phyloP scores from a whole-genome alignment of 1,140 invertebrate species.

The Sipha flava region DNA sequence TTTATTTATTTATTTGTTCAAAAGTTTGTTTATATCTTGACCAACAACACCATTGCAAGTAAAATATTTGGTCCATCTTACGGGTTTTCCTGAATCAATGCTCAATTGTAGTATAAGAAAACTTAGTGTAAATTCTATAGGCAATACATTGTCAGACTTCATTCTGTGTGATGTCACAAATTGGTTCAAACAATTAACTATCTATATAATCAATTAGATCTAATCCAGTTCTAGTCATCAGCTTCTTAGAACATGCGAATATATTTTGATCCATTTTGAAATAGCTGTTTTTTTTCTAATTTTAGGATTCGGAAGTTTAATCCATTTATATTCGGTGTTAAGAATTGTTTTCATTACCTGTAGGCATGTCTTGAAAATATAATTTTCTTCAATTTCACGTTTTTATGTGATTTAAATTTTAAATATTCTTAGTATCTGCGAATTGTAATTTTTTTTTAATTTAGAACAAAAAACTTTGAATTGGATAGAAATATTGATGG shows the following conservation, averaged over 20 bases:
- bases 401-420: not conserved
- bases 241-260: slow-evolving; percentile 81
- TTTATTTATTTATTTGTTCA: slow-evolving; percentile 40
- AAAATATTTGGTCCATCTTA: slow-evolving; percentile 75
- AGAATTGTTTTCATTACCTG: slow-evolving; percentile 54
- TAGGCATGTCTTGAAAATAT: slow-evolving; percentile 53
- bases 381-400: slow-evolving; percentile 1
- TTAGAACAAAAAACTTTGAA: no score
- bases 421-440: not conserved
- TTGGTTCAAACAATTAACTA: slow-evolving; percentile 61
- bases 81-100: slow-evolving; percentile 57
- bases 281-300: slow-evolving; percentile 47
- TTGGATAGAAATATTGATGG: no score
- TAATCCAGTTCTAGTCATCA: slow-evolving; percentile 81
- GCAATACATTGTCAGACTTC: slow-evolving; percentile 49
- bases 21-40: slow-evolving; percentile 58
- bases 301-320: slow-evolving; percentile 71
- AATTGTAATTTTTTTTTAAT: no score
- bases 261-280: slow-evolving; percentile 82
- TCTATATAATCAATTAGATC: slow-evolving; percentile 69
- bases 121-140: slow-evolving; percentile 78
- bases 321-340: slow-evolving; percentile 71
- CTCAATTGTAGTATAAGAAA: slow-evolving; percentile 69
- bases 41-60: slow-evolving; percentile 64
- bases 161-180: slow-evolving; percentile 53